Evolutionary conservation across 2,888 invertebrate genomes (phyloP), one percentile per base, ranked within the genome.

Genomic region (Druceiella hillmani): DNA sequence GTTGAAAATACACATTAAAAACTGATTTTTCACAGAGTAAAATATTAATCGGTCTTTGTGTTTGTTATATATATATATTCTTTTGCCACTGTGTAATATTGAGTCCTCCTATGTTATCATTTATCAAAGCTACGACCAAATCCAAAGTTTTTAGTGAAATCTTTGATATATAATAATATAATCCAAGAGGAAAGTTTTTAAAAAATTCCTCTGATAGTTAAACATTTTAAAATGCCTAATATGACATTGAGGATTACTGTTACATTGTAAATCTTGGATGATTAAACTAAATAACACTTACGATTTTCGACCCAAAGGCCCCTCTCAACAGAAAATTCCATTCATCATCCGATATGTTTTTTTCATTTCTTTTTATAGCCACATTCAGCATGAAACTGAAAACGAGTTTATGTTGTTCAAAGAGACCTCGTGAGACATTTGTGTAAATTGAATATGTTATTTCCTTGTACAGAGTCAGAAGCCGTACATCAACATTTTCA

Each of bases 331-430:
- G 69, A 56, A 83, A 92, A 58, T 79, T 81, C 80, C 87, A 90
- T 51, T 90, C 83, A 0, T 64, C 59, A 0, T 72, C 66, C 0
- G 57, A 57, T 7, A 93, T 76, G 1, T 65, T 54, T 0, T 73
- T 75, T 1, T 74, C 76, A 52, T 86, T 75, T 35, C 80, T 71
- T 55, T 79, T 78, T 47, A 93, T 80, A 3, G 87, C 83, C 43
- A 81, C 72, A 52, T 87, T 86, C 9, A 92, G 62, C 64, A 92
- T 76, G 55, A 93, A 87, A 55, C 87, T 89, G 58, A 85, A 93
- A 38, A 93, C 83, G 1, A 93, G 71, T 62, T 94, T 93, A 63
- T 95, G 91, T 41, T 81, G 78, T 59, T 93, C 93, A 56, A 94
- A 93, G 6, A 95, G 71, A 0, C 93, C 94, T 37, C 93, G 76